phyloP scores from a whole-genome alignment of 1,140 invertebrate genomes.

The Himalopsyche phryganea region DNA sequence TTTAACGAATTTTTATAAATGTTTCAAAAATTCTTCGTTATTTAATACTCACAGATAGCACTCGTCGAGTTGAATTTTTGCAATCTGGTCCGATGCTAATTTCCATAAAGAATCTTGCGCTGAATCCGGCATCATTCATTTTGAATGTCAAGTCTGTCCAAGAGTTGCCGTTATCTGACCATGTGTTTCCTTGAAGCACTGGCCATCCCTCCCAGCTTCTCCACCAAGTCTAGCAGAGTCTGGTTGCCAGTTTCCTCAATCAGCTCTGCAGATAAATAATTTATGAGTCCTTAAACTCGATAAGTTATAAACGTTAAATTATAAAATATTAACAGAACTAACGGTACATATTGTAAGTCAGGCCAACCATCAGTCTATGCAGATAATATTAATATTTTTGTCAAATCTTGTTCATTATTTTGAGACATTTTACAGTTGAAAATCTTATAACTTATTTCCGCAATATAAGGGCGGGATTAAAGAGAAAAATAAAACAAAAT shows the following conservation, averaged over 20 bases:
- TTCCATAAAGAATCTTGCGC: conserved; percentile 85
- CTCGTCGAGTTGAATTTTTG: conserved; percentile 78
- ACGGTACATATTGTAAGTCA: no score
- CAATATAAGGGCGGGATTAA: no score
- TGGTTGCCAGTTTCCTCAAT: conserved; percentile 68
- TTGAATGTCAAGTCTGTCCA: conserved; percentile 81
- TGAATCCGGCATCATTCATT: conserved; percentile 74
- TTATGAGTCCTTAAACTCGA: neutral
- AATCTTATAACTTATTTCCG: no score
- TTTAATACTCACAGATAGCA: conserved; percentile 70
- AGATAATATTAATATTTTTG: no score
- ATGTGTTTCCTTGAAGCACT: conserved; percentile 71
- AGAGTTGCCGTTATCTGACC: conserved; percentile 68
- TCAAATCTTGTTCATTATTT: no score
- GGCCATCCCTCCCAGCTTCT: conserved; percentile 88
- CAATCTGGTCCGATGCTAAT: conserved; percentile 85
- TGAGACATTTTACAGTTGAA: no score
- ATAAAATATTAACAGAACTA: no score
- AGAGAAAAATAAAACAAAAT: no score
- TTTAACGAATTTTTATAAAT: no score
- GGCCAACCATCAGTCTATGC: no score
- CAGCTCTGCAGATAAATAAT: conserved; percentile 50
- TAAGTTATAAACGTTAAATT: no score
- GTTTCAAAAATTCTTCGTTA: no score
- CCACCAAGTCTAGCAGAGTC: conserved; percentile 66